phyloP scores from a whole-genome alignment of 2,797 vertebrate species.

The Coendou prehensilis region DNA sequence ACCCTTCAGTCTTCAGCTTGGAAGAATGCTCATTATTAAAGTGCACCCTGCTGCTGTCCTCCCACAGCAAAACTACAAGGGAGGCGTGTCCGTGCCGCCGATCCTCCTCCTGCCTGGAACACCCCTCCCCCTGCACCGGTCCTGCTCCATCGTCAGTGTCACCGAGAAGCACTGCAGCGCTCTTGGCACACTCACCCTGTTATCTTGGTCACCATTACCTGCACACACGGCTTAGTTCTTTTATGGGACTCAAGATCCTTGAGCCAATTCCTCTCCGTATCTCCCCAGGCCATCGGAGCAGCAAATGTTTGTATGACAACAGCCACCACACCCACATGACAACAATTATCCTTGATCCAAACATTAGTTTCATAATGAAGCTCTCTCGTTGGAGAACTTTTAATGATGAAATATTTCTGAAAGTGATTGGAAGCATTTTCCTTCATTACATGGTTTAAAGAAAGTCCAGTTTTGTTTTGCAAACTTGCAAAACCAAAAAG shows the following conservation, averaged over 20 bases:
- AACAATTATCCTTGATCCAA: not conserved
- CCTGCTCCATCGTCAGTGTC: not conserved
- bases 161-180: not conserved
- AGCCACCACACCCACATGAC: not conserved
- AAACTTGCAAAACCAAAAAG: constrained; percentile 27
- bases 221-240: not conserved
- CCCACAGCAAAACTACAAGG: not conserved
- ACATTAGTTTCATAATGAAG: constrained; percentile 17
- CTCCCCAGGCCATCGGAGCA: not conserved
- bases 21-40: constrained; percentile 9
- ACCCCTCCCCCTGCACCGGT: not conserved
- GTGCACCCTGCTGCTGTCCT: not conserved
- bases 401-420: not conserved
- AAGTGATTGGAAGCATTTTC: constrained; percentile 38
- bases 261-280: not conserved
- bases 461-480: not conserved
- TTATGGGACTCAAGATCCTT: not conserved
- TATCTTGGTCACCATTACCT: not conserved
- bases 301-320: not conserved
- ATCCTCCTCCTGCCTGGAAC: not conserved
- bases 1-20: not conserved
- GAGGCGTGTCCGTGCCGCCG: not conserved
- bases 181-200: not conserved
- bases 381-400: not conserved
- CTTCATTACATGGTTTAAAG: constrained; percentile 12